phyloP scores from a whole-genome alignment of 1,140 invertebrate genomes.

The Campoletis sonorensis region DNA sequence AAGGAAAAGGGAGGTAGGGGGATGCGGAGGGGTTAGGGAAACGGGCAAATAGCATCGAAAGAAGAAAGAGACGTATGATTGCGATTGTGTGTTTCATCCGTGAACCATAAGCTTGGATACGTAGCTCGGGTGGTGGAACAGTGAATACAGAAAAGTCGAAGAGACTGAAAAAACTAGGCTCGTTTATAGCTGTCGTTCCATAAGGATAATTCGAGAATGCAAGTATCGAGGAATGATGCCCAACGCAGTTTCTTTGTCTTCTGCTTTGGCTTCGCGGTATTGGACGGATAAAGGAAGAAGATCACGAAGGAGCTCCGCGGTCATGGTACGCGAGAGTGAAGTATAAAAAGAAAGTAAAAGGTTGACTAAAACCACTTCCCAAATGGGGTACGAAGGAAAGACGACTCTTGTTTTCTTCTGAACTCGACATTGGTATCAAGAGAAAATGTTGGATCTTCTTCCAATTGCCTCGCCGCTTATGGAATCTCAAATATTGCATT shows the following conservation, averaged over 20 bases:
- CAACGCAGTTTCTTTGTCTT: conserved; percentile 15
- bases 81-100: background rate
- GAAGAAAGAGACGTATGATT: background rate
- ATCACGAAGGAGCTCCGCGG: background rate
- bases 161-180: conserved; percentile 41
- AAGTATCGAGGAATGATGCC: conserved; percentile 5
- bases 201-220: conserved; percentile 53
- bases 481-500: conserved; percentile 38
- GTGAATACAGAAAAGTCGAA: conserved; percentile 27
- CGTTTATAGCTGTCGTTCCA: conserved; percentile 43
- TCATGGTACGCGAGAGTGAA: background rate
- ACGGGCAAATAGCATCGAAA: background rate
- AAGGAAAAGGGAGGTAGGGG: conserved; percentile 15
- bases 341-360: conserved; percentile 15
- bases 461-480: conserved; percentile 19
- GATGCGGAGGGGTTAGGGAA: conserved; percentile 16
- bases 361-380: conserved; percentile 28
- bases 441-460: background rate
- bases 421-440: background rate
- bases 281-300: background rate
- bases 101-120: background rate
- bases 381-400: conserved; percentile 16
- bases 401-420: conserved; percentile 30
- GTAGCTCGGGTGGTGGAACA: background rate
- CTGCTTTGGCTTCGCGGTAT: conserved; percentile 34